phyloP scores from a whole-genome alignment of 2,113 vertebrate species.

The Brachionichthys hirsutus region DNA sequence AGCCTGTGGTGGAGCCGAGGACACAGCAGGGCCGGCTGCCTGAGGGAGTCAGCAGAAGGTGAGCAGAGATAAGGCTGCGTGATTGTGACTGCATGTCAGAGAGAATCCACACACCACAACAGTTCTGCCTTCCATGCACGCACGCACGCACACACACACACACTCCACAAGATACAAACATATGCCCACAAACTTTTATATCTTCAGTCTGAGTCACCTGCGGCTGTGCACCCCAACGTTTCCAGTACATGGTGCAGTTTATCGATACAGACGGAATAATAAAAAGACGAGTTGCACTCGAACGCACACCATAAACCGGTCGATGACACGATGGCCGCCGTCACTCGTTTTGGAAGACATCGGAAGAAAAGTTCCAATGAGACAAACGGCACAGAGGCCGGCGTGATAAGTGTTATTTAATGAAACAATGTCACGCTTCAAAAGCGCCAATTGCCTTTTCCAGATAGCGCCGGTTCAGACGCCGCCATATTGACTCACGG shows the following conservation, averaged over 20 bases:
- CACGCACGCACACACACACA: slow-evolving; percentile 17
- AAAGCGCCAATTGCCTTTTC: too few species aligned
- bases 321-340: too few species aligned
- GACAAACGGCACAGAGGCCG: too few species aligned
- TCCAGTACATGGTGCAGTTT: slow-evolving; percentile 1
- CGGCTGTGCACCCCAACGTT: slow-evolving; percentile 24
- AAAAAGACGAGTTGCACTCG: slow-evolving; percentile 12
- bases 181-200: slow-evolving; percentile 23
- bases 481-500: background rate
- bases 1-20: slow-evolving; percentile 54
- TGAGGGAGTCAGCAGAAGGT: slow-evolving; percentile 76
- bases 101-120: slow-evolving; percentile 64
- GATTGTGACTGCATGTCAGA: slow-evolving; percentile 76
- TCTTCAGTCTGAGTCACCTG: slow-evolving; percentile 36
- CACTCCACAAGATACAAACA: slow-evolving; percentile 5
- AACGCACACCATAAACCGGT: background rate
- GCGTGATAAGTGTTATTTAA: too few species aligned
- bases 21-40: slow-evolving; percentile 65
- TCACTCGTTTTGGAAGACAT: too few species aligned
- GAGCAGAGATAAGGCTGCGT: slow-evolving; percentile 74
- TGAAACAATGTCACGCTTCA: too few species aligned
- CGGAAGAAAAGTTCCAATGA: too few species aligned
- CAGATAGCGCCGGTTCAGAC: too few species aligned
- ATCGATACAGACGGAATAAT: background rate
- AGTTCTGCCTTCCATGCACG: slow-evolving; percentile 38